Conservation (phyloP, 2,113 vertebrate species). For the Zosterops hypoxanthus region DNA sequence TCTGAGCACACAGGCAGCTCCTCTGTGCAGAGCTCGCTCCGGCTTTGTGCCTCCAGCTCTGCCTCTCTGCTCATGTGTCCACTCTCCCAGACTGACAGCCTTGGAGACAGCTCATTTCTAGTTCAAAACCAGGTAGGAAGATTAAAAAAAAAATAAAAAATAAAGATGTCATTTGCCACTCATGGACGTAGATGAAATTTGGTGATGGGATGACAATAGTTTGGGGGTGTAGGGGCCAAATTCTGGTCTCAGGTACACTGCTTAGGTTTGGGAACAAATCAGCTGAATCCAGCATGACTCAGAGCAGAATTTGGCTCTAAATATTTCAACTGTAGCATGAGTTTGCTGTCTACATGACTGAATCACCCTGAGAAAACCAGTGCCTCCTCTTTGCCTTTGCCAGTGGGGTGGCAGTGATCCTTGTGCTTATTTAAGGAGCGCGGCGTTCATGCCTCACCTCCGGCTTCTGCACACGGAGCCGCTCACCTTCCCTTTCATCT, state of each 20-base stretch:
- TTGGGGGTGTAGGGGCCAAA: neutral
- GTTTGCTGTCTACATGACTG: slow-evolving; percentile 50
- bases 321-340: slow-evolving; percentile 2
- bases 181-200: neutral
- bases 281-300: neutral
- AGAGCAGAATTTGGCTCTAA: slow-evolving; percentile 17
- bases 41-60: neutral
- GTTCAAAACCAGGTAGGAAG: neutral
- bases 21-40: fast-evolving
- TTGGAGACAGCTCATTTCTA: neutral
- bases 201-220: neutral
- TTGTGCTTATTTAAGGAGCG: neutral
- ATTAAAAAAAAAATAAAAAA: neutral
- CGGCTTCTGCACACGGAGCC: neutral
- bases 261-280: neutral
- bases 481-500: neutral
- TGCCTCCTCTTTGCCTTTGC: slow-evolving; percentile 53
- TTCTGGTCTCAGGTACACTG: neutral
- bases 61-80: neutral
- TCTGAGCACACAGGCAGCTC: fast-evolving
- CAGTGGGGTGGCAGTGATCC: neutral
- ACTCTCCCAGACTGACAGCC: neutral
- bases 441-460: slow-evolving; percentile 1
- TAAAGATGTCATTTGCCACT: fast-evolving
- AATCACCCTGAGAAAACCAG: slow-evolving; percentile 3